Evolutionary conservation across 2,888 invertebrate genomes (phyloP).

Genomic region (Calameuta filiformis): DNA sequence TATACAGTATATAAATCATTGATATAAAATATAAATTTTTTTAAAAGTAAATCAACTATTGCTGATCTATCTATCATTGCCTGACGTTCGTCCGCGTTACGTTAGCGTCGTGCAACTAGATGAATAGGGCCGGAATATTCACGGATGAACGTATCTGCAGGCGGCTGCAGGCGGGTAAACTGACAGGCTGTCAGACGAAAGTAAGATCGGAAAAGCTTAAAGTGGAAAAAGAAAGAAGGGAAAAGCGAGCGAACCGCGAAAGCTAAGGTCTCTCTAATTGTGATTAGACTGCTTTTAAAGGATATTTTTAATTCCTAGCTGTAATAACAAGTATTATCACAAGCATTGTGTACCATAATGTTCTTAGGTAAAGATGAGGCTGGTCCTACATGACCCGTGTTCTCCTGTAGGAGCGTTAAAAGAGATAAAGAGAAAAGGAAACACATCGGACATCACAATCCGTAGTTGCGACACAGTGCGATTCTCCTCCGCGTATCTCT

Average conservation of each 20-base stretch:
- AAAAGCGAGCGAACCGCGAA: not conserved
- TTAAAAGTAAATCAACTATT: constrained; percentile 20
- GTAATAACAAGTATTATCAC: constrained; percentile 36
- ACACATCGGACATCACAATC: not conserved
- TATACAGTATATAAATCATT: constrained; percentile 30
- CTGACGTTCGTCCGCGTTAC: constrained; percentile 13
- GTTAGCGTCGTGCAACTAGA: not conserved
- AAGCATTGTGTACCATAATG: constrained; percentile 38
- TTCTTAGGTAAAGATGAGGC: constrained; percentile 15
- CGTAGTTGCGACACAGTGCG: not conserved
- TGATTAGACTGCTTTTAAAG: not conserved
- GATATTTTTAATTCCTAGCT: not conserved
- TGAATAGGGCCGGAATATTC: not conserved
- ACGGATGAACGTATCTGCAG: not conserved
- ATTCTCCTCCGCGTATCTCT: not conserved
- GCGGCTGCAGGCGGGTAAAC: not conserved
- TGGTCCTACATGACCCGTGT: not conserved
- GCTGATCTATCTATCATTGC: constrained; percentile 15
- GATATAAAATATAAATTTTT: constrained; percentile 22
- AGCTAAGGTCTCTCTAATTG: constrained; percentile 10
- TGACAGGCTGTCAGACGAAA: not conserved
- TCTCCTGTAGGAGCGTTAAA: not conserved
- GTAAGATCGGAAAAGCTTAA: not conserved
- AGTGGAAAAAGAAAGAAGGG: not conserved
- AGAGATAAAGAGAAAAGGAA: not conserved